phyloP scores from a whole-genome alignment of 2,113 vertebrate genomes.

The Anguilla japonica region DNA sequence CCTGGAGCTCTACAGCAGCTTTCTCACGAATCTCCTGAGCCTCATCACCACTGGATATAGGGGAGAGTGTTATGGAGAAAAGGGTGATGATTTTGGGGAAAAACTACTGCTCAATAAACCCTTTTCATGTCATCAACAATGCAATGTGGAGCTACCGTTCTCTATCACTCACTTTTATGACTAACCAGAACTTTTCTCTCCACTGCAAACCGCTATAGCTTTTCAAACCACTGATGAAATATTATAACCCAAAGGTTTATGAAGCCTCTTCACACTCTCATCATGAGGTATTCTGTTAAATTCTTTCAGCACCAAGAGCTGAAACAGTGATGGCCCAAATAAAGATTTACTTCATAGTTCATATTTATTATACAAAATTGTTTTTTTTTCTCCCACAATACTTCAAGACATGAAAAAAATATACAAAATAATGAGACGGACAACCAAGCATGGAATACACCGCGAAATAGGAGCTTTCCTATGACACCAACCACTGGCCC shows the following conservation, averaged over 20 bases:
- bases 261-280: background rate
- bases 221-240: background rate
- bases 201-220: background rate
- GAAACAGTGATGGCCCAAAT: background rate
- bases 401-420: conserved; percentile 28
- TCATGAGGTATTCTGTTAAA: background rate
- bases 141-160: background rate
- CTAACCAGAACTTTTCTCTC: background rate
- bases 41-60: no score
- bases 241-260: background rate
- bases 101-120: no score
- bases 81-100: no score
- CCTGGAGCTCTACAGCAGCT: no score
- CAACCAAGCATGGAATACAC: conserved; percentile 27
- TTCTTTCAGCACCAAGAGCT: background rate
- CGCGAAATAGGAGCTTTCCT: background rate
- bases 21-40: no score
- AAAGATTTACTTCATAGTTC: conserved; percentile 21
- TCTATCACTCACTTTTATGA: background rate
- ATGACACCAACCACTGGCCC: background rate
- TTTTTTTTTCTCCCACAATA: conserved; percentile 17
- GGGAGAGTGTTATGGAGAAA: no score
- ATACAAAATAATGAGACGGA: conserved; percentile 28
- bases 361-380: conserved; percentile 43
- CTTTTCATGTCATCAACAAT: no score